Conservation (phyloP, 2,113 vertebrate species). For the Gambusia holbrooki region DNA sequence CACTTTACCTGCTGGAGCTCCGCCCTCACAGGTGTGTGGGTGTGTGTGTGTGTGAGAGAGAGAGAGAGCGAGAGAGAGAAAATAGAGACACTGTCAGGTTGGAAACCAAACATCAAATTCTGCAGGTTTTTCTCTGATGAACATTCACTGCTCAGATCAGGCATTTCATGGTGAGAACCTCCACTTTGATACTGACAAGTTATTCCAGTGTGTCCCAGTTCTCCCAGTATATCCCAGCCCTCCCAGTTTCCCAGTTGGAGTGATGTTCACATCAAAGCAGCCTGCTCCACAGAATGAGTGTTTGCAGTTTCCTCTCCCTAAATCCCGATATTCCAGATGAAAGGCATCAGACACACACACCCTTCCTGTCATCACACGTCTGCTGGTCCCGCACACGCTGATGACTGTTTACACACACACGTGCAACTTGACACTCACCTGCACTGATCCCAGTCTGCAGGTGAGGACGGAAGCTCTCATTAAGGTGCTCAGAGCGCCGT, state of each 20-base stretch:
- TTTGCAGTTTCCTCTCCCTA: slow-evolving; percentile 67
- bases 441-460: slow-evolving; percentile 18
- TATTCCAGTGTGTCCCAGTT: background rate
- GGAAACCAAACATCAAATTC: background rate
- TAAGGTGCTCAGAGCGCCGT: background rate
- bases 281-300: slow-evolving; percentile 53
- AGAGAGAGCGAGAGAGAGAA: background rate
- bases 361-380: slow-evolving; percentile 64
- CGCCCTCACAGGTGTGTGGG: slow-evolving; percentile 55
- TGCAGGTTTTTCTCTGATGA: background rate
- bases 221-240: background rate
- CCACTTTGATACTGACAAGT: background rate
- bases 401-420: slow-evolving; percentile 68
- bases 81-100: background rate
- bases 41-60: background rate
- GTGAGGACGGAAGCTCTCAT: slow-evolving; percentile 1
- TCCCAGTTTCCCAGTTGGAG: background rate
- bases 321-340: slow-evolving; percentile 61
- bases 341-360: slow-evolving; percentile 58
- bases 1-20: slow-evolving; percentile 36
- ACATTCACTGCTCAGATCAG: background rate
- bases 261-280: slow-evolving; percentile 48
- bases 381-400: slow-evolving; percentile 56
- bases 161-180: background rate
- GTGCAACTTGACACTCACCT: slow-evolving; percentile 43